Percentiles rank a stretch among this genome's conserved stretches.
phyloP scores from a whole-genome alignment of 2,888 invertebrate genomes.

The Fragum sueziense region DNA sequence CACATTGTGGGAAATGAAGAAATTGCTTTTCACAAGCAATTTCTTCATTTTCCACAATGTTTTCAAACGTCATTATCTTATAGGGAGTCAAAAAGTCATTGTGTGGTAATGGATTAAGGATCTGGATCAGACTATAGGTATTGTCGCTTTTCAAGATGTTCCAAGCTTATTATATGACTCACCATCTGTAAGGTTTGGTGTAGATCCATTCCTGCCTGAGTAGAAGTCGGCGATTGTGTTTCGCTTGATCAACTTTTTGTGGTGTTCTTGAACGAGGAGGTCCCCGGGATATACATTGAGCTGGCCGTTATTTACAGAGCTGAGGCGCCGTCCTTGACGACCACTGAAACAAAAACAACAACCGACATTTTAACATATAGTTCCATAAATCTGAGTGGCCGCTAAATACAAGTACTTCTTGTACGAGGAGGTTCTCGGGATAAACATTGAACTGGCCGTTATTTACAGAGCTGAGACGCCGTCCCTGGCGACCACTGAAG shows the following conservation, averaged over 20 bases:
- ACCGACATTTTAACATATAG: background rate
- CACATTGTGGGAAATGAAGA: background rate
- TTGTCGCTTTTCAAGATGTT: background rate
- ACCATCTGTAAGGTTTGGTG: constrained; percentile 54
- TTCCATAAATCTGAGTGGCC: background rate
- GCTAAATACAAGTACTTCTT: too few relatives aligned
- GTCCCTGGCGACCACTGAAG: constrained; percentile 60
- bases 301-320: constrained; percentile 77
- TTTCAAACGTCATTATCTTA: too few relatives aligned
- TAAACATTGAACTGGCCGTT: constrained; percentile 77
- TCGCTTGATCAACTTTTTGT: constrained; percentile 79
- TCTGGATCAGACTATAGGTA: background rate
- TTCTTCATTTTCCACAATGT: background rate
- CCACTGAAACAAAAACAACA: background rate
- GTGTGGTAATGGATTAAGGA: too few relatives aligned
- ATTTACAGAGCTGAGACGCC: constrained; percentile 79
- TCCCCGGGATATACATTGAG: constrained; percentile 81
- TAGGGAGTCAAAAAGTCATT: too few relatives aligned
- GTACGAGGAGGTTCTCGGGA: constrained; percentile 79
- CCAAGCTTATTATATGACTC: background rate
- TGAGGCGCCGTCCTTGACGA: constrained; percentile 74
- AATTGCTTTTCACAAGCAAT: background rate
- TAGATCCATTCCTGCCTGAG: constrained; percentile 68
- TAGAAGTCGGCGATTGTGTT: constrained; percentile 81
- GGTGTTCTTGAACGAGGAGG: constrained; percentile 77